Base-by-base conservation (phyloP, 30 jellyfish, hydroid and myxozoan genomes). In the Cassiopea xamachana region DNA sequence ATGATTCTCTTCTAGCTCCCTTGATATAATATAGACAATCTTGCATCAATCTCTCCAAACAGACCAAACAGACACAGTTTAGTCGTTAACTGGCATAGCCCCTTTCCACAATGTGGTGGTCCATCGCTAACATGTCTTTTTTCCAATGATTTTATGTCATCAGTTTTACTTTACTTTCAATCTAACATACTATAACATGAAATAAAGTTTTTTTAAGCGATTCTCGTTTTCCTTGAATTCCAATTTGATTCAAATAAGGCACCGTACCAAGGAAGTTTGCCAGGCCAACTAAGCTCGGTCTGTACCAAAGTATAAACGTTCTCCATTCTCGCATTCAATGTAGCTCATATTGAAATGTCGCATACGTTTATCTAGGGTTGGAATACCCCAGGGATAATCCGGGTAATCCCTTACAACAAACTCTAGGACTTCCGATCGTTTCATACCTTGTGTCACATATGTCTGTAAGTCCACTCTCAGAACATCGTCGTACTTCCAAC, bases 221-320 rank as follows among this genome's bases (percentile, higher is more conserved):
- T 27, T 27, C 39, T 27, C 39, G 39, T 27, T 27, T 27, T 27
- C 39, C 39, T 27, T 27, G 39, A 27, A 27, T 27, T 27, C 39
- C 39, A 27, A 27, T 27, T 27, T 27, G 39, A 27, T 27, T 27
- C 39, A 27, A 27, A 27, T 90, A 88, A 76, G 50, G 95, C 95
- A 12, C 95, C 60, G 86, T 88, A 88, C 18, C 95, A 91, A 18
- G 79, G 80, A 44, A 79, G 86, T 51, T 17, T 67, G 43, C 95
- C 95, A 47, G 95, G 95, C 7, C 95, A 91, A 18, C 48, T 86
- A 46, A 88, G 79, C 72, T 88, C 91, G 60, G 47, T 79, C 68
- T 18, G 60, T 12, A 89, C 92, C 4, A 84, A 89, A 1, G 58
- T 80, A 48, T 55, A 27, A 46, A 89, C 89, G 7, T 60, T 69